Evolutionary conservation across 2,797 vertebrate species (phyloP).

Genomic region (Dipus sagitta): DNA sequence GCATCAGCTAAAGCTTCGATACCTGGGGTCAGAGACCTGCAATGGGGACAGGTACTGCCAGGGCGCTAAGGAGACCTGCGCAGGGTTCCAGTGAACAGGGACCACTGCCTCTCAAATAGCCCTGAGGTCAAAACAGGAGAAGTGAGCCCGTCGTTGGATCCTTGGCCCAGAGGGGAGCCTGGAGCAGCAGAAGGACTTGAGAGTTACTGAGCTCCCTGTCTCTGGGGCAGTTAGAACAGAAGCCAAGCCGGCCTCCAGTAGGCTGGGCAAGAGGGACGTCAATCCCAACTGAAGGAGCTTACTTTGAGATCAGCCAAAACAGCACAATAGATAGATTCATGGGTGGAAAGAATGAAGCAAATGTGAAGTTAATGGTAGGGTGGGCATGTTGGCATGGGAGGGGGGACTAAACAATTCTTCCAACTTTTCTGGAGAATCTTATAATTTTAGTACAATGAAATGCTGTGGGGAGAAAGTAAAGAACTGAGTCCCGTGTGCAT

Average conservation of each 20-base stretch:
- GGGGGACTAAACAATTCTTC: background rate
- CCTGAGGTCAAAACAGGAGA: background rate
- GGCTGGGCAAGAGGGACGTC: background rate
- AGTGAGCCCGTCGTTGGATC: background rate
- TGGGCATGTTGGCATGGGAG: background rate
- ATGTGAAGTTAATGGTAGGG: background rate
- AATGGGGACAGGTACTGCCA: too few species aligned
- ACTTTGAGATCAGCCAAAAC: background rate
- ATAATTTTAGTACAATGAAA: background rate
- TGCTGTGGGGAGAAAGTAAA: background rate
- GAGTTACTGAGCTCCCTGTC: background rate
- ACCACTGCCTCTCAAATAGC: background rate
- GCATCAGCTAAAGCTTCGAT: background rate
- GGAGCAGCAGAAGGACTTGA: background rate
- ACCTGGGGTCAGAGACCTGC: background rate
- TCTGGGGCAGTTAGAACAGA: background rate
- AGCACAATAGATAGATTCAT: background rate
- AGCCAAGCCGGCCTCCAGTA: background rate
- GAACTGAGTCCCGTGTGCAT: background rate
- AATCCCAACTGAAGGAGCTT: background rate
- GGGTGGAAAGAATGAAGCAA: background rate
- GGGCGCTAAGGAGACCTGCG: background rate
- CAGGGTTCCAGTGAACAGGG: background rate
- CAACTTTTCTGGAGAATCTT: background rate
- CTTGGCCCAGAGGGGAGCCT: background rate